These are phyloP conservation scores for Trichonephila inaurata DNA, from an alignment of 1,140 invertebrate genomes.

Conservation along the genomic window DNA sequence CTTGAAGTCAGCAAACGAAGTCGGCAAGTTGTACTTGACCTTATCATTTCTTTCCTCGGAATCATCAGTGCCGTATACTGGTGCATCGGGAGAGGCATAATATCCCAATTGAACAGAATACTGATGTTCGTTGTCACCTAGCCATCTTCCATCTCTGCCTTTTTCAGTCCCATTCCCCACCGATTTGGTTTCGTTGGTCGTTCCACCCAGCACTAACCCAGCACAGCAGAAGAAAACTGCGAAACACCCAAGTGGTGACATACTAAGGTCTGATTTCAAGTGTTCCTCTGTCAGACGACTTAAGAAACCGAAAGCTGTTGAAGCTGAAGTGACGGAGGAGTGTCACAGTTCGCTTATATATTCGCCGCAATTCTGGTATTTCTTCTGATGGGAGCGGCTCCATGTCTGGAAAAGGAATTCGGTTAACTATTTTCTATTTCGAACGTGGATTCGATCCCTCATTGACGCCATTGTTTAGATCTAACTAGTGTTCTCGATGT, in stretches of 20 bases:
- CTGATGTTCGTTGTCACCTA: background rate
- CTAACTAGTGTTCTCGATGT: conserved; percentile 8
- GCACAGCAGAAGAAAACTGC: background rate
- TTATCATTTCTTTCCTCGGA: background rate
- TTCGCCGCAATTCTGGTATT: conserved; percentile 13
- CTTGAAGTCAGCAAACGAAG: conserved; percentile 64
- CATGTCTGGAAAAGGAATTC: conserved; percentile 54
- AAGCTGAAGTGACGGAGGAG: background rate
- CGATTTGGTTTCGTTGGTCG: background rate
- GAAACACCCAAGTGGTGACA: background rate
- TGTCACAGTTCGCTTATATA: background rate
- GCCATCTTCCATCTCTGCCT: conserved; percentile 21
- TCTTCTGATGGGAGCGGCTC: conserved; percentile 24
- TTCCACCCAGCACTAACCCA: background rate
- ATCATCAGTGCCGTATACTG: background rate
- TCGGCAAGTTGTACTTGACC: conserved; percentile 31
- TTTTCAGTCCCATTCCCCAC: background rate
- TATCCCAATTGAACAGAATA: conserved; percentile 46
- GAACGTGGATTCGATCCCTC: conserved; percentile 9
- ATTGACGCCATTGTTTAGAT: conserved; percentile 40
- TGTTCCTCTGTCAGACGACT: background rate
- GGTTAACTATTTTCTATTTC: conserved; percentile 60
- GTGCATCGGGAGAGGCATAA: background rate
- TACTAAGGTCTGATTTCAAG: background rate
- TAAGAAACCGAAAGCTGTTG: background rate